Base-by-base conservation (phyloP, 2,888 invertebrate species). In the Cantharis rustica region DNA sequence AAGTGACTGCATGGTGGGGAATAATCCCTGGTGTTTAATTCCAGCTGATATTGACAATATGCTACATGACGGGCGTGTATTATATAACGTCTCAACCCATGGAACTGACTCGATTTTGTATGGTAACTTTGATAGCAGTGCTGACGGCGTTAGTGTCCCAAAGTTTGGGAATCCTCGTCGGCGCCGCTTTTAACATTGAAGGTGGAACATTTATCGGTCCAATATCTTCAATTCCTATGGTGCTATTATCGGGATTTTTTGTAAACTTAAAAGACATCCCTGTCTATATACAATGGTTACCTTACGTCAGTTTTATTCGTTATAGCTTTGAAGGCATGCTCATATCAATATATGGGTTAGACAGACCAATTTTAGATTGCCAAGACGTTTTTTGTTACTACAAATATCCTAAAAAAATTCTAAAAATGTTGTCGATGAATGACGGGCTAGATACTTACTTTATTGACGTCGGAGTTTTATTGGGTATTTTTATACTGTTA, bases 1-100 rank as follows among this genome's bases (percentile, higher is more conserved):
- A 31, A 31, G 13, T 31, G 11, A 27, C 4, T 0, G 3, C 3
- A 13, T 0, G 4, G 13, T 11, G 31, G 13, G 1, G 31, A 2
- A 11, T 31, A 63, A 75, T 11, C 1, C 26, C 16, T n/a, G 76
- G 79, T 78, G 80, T 81, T 78, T 77, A 77, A 20, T 90, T 90
- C 3, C 91, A 96, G 96, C 93, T 96, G 79, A 90, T 96, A 77
- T 95, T 96, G 87, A 96, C 96, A 71, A 92, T 95, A 75, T 93
- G 96, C 27, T 97, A 96, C 87, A 94, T 95, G 75, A 91, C 95
- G 83, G 97, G 98, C 82, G 96, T 98, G 11, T 98, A 98, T 89
- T 97, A 96, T 89, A 94, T 98, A 93, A 98, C 98, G 23, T 95
- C 96, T 10, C 98, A 98, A 88, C 98, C 98, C n/a, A 92, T 95